Conservation (phyloP, 2,888 invertebrate species). For the Xanthia icteritia region DNA sequence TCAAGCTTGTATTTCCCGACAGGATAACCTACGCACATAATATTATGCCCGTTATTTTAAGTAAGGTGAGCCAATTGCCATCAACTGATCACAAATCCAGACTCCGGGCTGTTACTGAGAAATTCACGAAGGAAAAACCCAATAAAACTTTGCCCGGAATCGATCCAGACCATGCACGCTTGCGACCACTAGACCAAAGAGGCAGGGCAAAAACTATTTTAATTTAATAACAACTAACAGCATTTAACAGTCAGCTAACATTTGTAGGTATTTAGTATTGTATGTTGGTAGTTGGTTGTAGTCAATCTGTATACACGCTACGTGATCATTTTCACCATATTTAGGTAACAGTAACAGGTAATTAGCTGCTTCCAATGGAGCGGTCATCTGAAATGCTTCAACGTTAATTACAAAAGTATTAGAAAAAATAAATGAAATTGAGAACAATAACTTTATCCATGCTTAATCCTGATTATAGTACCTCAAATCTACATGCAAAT, state of each 20-base stretch:
- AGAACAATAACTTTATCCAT: constrained; percentile 52
- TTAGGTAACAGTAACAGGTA: constrained; percentile 44
- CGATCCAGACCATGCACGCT: not conserved
- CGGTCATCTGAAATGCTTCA: constrained; percentile 54
- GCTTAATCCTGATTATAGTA: constrained; percentile 49
- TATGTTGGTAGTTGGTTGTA: not conserved
- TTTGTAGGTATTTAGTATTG: not conserved
- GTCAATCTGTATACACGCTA: constrained; percentile 43
- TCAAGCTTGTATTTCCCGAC: not conserved
- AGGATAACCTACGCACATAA: not conserved
- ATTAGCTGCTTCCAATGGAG: constrained; percentile 51
- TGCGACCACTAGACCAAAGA: not conserved
- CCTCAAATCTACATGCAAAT: constrained; percentile 57
- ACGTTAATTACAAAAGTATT: constrained; percentile 47
- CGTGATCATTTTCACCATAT: constrained; percentile 23
- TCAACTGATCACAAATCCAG: not conserved
- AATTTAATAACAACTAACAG: not conserved
- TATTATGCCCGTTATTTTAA: not conserved
- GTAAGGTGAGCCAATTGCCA: not conserved
- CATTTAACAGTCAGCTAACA: not conserved
- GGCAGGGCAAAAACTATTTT: not conserved
- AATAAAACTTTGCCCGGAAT: not conserved
- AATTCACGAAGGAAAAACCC: not conserved
- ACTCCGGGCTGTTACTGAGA: not conserved
- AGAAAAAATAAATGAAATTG: constrained; percentile 38